A percentile compares a stretch with the other conserved stretches of the same genome.
phyloP scores from a whole-genome alignment of 2,113 vertebrate species.

The Python bivittatus region DNA sequence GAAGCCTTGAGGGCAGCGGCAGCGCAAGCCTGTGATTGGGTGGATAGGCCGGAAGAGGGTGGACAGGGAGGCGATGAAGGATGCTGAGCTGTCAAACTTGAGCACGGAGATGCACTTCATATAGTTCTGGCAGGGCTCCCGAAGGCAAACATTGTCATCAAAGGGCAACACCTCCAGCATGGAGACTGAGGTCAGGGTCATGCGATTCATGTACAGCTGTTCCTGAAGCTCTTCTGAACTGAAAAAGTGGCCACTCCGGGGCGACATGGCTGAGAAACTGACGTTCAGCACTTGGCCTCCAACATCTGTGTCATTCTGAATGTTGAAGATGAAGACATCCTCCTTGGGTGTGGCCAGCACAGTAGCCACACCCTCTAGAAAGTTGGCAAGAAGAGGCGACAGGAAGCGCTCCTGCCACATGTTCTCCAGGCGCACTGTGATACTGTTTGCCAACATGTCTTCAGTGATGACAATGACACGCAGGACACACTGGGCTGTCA shows the following conservation, averaged over 20 bases:
- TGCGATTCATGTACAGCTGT: constrained; percentile 95
- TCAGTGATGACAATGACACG: constrained; percentile 96
- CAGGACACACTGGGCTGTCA: constrained; percentile 91
- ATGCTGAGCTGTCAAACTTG: constrained; percentile 94
- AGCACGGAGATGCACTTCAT: constrained; percentile 99
- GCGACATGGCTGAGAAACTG: constrained; percentile 90
- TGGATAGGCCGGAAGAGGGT: constrained; percentile 97
- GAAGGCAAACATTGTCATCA: constrained; percentile 96
- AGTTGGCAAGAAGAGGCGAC: constrained; percentile 87
- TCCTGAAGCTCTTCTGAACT: constrained; percentile 96
- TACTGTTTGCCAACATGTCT: constrained; percentile 95
- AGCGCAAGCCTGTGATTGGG: constrained; percentile 92
- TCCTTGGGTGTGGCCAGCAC: constrained; percentile 89
- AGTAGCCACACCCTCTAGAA: constrained; percentile 92
- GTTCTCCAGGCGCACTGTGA: constrained; percentile 96
- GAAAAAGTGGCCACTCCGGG: constrained; percentile 86
- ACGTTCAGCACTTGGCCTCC: constrained; percentile 87
- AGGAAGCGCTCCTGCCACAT: constrained; percentile 99
- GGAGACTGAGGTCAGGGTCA: constrained; percentile 85
- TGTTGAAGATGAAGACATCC: constrained; percentile 97
- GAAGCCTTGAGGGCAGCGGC: constrained; percentile 95
- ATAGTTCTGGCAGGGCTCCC: constrained; percentile 98
- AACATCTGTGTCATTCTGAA: constrained; percentile 93
- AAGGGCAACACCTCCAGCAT: constrained; percentile 96
- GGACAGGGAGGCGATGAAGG: constrained; percentile 92